Base-by-base conservation (phyloP, 2,797 vertebrate species). In the Megalops cyprinoides region DNA sequence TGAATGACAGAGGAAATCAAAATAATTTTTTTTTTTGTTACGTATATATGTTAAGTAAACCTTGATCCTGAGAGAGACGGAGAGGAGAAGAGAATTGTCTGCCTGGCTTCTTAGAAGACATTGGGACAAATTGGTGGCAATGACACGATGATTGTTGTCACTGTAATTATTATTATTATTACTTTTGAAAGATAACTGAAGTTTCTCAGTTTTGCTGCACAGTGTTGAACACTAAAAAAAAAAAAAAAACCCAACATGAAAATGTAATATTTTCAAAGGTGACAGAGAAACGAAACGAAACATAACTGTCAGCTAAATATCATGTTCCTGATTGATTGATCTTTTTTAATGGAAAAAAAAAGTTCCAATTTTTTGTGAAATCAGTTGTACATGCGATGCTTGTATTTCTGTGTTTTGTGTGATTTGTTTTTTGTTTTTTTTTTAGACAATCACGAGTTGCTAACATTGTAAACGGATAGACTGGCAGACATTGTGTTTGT, bases 151-250 rank as follows among this genome's bases (percentile, higher is more conserved):
- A 90, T 89, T 91, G 89, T 86, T 83, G 93, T 93, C 92, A 89
- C 91, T 91, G 91, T 88, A 87, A 87, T 83, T 85, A 92, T 91
- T 93, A 93, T 91, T 93, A 93, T 93, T 94, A 84, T 94, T 91
- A 92, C 91, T 94, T 93, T 91, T 86, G 55, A 88, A 92, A 92
- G 92, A 90, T 90, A 88, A 89, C 85, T 86, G 74, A 83, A 82
- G 51, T 28, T 69, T 69, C 65, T 65, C 48, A 14, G 48, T 34
- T 93, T 95, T 95, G 94, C 94, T 95, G 94, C 94, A 95, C 93
- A 95, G 94, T 95, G 94, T 95, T 95, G 94, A 95, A 95, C 94
- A 95, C 94, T 95, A 95, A 95, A 95, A 95, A 95, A 95, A 4
- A 60, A 58, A 60, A 2, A 31, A 65, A 93, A 94, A 94, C 92